These are phyloP conservation scores for Meiosimyza platycephala DNA, from an alignment of 2,888 invertebrate species.

Conservation along the genomic window DNA sequence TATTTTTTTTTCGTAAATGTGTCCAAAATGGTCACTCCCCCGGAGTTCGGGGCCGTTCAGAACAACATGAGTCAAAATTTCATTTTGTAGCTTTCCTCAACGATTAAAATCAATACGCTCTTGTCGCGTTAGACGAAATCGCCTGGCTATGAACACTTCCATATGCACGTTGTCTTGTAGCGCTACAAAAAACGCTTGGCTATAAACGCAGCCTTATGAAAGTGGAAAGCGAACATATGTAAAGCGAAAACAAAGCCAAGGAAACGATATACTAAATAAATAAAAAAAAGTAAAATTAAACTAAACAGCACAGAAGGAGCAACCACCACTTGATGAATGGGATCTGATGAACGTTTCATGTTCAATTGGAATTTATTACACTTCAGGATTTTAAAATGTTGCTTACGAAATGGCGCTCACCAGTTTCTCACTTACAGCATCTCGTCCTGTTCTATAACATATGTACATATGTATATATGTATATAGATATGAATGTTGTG, in stretches of 20 bases:
- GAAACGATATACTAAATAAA: background rate
- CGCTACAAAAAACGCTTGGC: too few relatives aligned
- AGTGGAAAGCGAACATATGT: background rate
- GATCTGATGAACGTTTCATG: constrained; percentile 32
- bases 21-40: too few relatives aligned
- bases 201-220: too few relatives aligned
- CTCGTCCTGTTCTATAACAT: constrained; percentile 6
- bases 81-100: too few relatives aligned
- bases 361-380: constrained; percentile 34
- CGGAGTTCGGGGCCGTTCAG: too few relatives aligned
- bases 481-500: too few relatives aligned
- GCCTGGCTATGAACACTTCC: too few relatives aligned
- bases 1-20: too few relatives aligned
- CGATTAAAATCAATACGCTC: too few relatives aligned
- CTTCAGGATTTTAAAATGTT: constrained; percentile 24
- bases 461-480: background rate
- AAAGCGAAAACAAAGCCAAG: background rate
- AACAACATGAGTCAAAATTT: too few relatives aligned
- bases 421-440: background rate
- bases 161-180: too few relatives aligned
- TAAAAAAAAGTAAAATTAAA: background rate
- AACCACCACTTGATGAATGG: constrained; percentile 30
- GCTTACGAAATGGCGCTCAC: constrained; percentile 11
- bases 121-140: too few relatives aligned
- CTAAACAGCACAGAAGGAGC: background rate